Conservation (phyloP, 1,140 invertebrate species). For the Danaus melanippus region DNA sequence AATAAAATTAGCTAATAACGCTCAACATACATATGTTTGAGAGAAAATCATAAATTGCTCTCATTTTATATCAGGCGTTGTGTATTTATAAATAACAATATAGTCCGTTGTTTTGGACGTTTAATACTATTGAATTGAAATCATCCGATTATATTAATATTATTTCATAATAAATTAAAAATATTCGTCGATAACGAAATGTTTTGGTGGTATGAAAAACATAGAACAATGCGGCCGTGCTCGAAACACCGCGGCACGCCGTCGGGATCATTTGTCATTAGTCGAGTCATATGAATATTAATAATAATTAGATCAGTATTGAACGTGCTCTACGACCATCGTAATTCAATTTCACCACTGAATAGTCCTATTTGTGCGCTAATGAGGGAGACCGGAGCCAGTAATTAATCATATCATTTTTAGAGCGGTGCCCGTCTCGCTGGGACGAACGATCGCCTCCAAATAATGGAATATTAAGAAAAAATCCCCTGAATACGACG, state of each 20-base stretch:
- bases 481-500: slow-evolving; percentile 56
- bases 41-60: too few species aligned
- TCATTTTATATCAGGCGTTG: too few species aligned
- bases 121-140: too few species aligned
- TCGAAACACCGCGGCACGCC: background rate
- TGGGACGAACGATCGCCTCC: slow-evolving; percentile 51
- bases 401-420: slow-evolving; percentile 71
- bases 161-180: too few species aligned
- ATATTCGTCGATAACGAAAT: too few species aligned
- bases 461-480: slow-evolving; percentile 64
- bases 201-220: background rate
- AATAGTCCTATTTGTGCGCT: slow-evolving; percentile 62
- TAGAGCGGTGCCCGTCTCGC: slow-evolving; percentile 49
- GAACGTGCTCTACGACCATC: slow-evolving; percentile 40
- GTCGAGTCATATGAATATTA: slow-evolving; percentile 48
- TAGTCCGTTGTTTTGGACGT: too few species aligned
- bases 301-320: slow-evolving; percentile 62
- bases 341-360: slow-evolving; percentile 68
- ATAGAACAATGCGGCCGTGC: slow-evolving; percentile 18
- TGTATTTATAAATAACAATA: too few species aligned
- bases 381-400: slow-evolving; percentile 58
- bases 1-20: too few species aligned
- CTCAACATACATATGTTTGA: too few species aligned
- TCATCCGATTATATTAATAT: too few species aligned
- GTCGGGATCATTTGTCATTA: slow-evolving; percentile 30